Base-by-base conservation (phyloP, 2,113 vertebrate genomes). In the Phocoena phocoena region DNA sequence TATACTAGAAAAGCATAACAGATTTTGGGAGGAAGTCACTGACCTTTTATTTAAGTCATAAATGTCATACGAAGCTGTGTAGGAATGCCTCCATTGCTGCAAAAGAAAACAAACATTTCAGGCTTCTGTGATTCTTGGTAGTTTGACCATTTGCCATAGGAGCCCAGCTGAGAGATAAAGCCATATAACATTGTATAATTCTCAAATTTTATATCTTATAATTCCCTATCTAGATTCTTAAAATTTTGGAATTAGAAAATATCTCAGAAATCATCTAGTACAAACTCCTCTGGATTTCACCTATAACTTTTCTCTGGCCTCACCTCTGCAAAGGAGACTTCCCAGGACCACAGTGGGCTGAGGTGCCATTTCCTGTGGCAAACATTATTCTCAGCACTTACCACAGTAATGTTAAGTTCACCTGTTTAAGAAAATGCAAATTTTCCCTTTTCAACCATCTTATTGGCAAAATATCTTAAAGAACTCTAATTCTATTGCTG, bases 71-170 rank as follows among this genome's bases (percentile, higher is more conserved):
- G 99, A 99, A 95, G 99, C 99, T 50, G 97, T 99, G 91, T 98
- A 99, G 58, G 99, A 99, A 97, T 99, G 98, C 17, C 99, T 99
- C 99, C 99, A 99, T 95, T 98, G 95, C 99, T 99, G 88, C 38
- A 98, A 98, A 95, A 98, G 5, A 98, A 98, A 96, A 88, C 3
- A 94, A 20, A 88, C 3, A 88, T 91, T 83, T 97, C 84, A 97
- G 84, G 31, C 25, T 92, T 81, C 65, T 92, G 23, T 73, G 70
- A 88, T n/a, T 87, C 21, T 33, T 74, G 28, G 80, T 4, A 62
- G 33, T 74, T 65, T 65, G 15, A 1, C n/a, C 31, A 94, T 50
- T 93, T 83, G 41, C 41, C 83, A 21, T 13, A 50, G 13, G 28
- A 89, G 25, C n/a, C 73, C n/a, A 81, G 91, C 36, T 88, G 71